A percentile compares a stretch with the other conserved stretches of the same genome.
phyloP scores from a whole-genome alignment of 2,797 vertebrate species.

The Vireo griseus region DNA sequence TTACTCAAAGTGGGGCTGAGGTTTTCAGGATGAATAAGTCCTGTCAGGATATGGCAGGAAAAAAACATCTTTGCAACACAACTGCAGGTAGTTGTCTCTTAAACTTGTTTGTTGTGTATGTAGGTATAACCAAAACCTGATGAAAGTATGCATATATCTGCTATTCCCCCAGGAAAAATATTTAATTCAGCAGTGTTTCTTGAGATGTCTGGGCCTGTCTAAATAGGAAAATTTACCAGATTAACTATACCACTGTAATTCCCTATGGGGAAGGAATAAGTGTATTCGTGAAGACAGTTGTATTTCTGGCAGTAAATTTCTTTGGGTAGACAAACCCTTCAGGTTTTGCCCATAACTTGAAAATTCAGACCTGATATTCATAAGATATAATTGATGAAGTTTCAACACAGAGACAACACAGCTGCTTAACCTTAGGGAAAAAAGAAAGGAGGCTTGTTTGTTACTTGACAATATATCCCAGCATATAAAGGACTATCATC shows the following conservation, averaged over 20 bases:
- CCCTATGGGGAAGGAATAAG: constrained; percentile 32
- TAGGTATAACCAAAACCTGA: not conserved
- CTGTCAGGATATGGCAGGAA: not conserved
- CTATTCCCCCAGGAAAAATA: not conserved
- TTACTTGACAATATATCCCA: not conserved
- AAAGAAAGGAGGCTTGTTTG: not conserved
- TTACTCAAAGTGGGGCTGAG: not conserved
- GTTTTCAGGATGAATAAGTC: not conserved
- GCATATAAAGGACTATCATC: not conserved
- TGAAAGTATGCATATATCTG: not conserved
- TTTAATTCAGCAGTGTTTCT: constrained; percentile 22
- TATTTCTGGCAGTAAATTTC: constrained; percentile 42
- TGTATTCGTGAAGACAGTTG: not conserved
- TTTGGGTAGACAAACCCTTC: not conserved
- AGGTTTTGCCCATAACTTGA: not conserved
- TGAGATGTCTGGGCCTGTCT: constrained; percentile 38
- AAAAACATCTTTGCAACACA: not conserved
- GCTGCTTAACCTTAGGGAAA: not conserved
- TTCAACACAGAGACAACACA: not conserved
- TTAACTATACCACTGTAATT: not conserved
- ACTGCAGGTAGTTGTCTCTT: not conserved
- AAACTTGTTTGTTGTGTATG: not conserved
- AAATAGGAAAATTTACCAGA: constrained; percentile 17
- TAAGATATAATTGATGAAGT: not conserved
- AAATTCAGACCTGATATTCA: constrained; percentile 10